phyloP scores from a whole-genome alignment of 1,140 invertebrate genomes.

The Macrostomum lignano region DNA sequence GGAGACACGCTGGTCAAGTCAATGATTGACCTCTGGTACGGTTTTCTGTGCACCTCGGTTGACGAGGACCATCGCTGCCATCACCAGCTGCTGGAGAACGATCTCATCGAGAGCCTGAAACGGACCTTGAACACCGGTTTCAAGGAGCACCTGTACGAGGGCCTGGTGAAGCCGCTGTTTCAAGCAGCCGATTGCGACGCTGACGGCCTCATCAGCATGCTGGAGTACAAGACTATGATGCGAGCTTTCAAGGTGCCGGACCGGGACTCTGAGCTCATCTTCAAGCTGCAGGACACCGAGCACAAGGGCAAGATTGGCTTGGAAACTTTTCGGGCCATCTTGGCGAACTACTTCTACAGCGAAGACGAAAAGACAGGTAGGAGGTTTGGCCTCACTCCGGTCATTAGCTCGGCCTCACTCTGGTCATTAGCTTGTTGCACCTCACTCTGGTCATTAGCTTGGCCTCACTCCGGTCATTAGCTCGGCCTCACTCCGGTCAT shows the following conservation, averaged over 20 bases:
- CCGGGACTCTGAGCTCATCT: background rate
- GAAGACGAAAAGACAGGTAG: too few species aligned
- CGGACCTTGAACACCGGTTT: slow-evolving; percentile 3
- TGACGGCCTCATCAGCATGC: slow-evolving; percentile 1
- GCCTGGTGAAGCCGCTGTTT: slow-evolving; percentile 2
- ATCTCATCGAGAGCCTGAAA: slow-evolving; percentile 4
- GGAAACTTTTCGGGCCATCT: background rate
- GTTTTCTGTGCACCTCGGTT: background rate
- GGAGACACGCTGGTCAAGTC: slow-evolving; percentile 3
- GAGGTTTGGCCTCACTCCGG: too few species aligned
- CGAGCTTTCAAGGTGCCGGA: background rate
- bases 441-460: too few species aligned
- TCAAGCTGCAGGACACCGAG: background rate
- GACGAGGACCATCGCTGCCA: slow-evolving; percentile 1
- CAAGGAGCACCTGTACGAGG: slow-evolving; percentile 1
- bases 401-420: too few species aligned
- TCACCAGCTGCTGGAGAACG: background rate
- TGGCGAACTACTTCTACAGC: slow-evolving; percentile 1
- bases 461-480: too few species aligned
- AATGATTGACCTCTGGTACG: slow-evolving; percentile 5
- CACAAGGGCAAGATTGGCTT: slow-evolving; percentile 2
- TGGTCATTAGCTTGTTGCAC: too few species aligned
- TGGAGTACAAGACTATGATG: slow-evolving; percentile 3
- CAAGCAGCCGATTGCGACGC: slow-evolving; percentile 3
- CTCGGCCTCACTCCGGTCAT: too few species aligned